Evolutionary conservation across 2,113 vertebrate species (phyloP).

Genomic region (Gallinago undulata): DNA sequence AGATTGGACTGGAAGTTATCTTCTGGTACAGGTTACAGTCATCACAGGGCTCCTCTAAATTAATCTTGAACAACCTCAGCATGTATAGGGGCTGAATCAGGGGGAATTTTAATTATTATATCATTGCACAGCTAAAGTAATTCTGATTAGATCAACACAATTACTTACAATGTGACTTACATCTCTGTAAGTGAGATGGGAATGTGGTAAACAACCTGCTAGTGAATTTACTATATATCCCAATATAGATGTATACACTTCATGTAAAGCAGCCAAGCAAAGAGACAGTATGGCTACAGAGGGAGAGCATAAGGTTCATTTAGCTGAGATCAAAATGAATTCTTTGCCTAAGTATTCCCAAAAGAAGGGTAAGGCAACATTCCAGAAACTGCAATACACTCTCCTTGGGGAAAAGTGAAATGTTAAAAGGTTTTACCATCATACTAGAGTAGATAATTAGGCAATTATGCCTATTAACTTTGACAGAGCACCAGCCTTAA

Average conservation of each 20-base stretch:
- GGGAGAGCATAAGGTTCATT: slow-evolving; percentile 56
- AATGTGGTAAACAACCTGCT: background rate
- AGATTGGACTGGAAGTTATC: background rate
- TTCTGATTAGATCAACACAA: background rate
- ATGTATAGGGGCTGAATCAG: background rate
- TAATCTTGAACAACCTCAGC: background rate
- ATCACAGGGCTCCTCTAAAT: background rate
- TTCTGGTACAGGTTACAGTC: background rate
- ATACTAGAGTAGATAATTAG: slow-evolving; percentile 77
- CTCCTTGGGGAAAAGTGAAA: slow-evolving; percentile 74
- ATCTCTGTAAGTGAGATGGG: background rate
- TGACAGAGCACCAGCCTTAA: slow-evolving; percentile 74
- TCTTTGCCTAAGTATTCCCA: slow-evolving; percentile 70
- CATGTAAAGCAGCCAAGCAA: slow-evolving; percentile 4
- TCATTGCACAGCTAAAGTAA: background rate
- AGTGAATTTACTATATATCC: background rate
- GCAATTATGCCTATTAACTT: slow-evolving; percentile 78
- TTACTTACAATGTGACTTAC: background rate
- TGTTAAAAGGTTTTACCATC: slow-evolving; percentile 79
- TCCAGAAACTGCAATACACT: slow-evolving; percentile 66
- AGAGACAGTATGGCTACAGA: slow-evolving; percentile 41
- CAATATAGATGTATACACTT: background rate
- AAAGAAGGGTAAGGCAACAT: slow-evolving; percentile 67
- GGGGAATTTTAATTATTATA: background rate
- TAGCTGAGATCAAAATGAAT: slow-evolving; percentile 71